Base-by-base conservation (phyloP, 2,113 vertebrate genomes). In the Trochalopteron elliotii region DNA sequence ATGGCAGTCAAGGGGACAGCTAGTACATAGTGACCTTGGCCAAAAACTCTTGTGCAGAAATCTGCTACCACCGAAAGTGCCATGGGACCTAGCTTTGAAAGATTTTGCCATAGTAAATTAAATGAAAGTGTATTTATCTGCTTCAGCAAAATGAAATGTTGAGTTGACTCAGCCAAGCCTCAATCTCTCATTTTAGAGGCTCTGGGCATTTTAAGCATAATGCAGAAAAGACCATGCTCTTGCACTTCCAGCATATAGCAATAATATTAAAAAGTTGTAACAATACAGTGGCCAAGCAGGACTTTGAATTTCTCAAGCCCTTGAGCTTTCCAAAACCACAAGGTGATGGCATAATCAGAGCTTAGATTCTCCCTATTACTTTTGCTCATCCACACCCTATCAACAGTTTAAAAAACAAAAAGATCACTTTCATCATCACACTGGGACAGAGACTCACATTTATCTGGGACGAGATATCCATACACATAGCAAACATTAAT, bases 1-100 rank as follows among this genome's bases (percentile, higher is more conserved):
- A 95, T 76, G 69, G 77, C 88, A 96, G 83, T 81, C 86, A 72
- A 94, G 69, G 53, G 93, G 90, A 94, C 93, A 87, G 93, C 71
- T 49, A 89, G 90, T 45, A 89, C 80, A 59, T 30, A 72, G 79
- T 91, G 95, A 94, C 86, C 86, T 95, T 94, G 94, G 90, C 92
- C 94, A 96, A 93, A 96, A 96, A 84, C 60, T 87, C 93, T 94
- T 55, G 64, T 96, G 89, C 93, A 96, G 90, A 97, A 96, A 96
- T 93, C 65, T 79, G 61, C 96, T 90, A 92, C 92, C 93, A 90
- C 80, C 5, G 31, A 90, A 96, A 84, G 77, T 91, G 83, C 77
- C 88, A 89, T 76, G 96, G 90, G 94, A 94, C 92, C n/a, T 61
- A 56, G 53, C 53, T 94, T 95, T 94, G 94, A 94, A 93, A 93